These are phyloP conservation scores for Branchellion lobata DNA, from an alignment of 2,888 invertebrate species.

Conservation along the genomic window DNA sequence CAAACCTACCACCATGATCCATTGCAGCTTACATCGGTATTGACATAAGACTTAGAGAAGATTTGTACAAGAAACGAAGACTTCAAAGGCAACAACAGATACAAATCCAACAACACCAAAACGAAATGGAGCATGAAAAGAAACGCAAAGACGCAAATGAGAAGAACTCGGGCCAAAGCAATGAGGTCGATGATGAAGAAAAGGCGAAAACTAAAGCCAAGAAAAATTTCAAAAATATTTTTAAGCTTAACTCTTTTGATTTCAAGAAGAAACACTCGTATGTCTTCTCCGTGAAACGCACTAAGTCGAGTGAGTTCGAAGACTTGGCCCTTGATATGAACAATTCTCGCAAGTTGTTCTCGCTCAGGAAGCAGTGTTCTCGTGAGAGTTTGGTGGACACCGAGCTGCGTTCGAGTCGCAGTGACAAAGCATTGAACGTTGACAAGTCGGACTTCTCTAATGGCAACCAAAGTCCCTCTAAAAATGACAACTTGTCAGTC, in stretches of 20 bases:
- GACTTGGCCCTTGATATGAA: not conserved
- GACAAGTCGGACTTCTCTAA: not conserved
- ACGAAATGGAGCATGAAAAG: not conserved
- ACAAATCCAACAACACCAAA: not conserved
- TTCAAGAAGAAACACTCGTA: too few species aligned
- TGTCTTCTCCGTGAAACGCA: too few species aligned
- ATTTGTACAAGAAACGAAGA: not conserved
- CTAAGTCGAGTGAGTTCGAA: constrained; percentile 7
- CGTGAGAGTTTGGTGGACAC: not conserved
- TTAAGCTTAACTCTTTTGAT: too few species aligned
- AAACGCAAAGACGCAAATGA: too few species aligned
- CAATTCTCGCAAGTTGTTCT: not conserved
- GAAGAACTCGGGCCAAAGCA: too few species aligned
- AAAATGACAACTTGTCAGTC: not conserved
- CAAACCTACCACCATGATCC: too few species aligned
- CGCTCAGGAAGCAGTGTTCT: not conserved
- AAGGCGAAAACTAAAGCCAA: too few species aligned
- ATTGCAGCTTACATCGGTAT: not conserved
- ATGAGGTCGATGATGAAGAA: too few species aligned
- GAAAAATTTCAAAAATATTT: too few species aligned
- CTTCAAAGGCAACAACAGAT: not conserved
- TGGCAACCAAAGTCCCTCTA: not conserved
- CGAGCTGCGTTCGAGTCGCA: not conserved
- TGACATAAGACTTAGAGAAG: not conserved
- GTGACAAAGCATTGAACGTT: not conserved